These are phyloP conservation scores for Perizoma affinitatum DNA, from an alignment of 2,888 invertebrate species.

Conservation along the genomic window DNA sequence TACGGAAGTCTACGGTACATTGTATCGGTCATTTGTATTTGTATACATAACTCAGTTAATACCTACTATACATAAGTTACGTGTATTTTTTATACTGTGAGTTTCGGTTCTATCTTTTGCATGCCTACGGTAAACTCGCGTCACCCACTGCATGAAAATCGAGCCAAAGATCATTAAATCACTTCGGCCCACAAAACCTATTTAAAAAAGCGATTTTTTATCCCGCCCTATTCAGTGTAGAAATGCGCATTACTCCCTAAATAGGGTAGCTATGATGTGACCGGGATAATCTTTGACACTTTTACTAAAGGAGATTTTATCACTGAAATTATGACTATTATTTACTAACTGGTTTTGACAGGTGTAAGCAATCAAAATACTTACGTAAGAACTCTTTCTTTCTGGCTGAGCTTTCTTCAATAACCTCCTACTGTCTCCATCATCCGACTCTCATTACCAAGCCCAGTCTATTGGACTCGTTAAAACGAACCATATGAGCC, in stretches of 20 bases:
- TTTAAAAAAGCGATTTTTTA: conserved; percentile 80
- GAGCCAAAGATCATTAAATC: conserved; percentile 75
- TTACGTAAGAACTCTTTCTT: too few relatives aligned
- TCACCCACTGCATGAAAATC: conserved; percentile 72
- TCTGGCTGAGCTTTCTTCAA: too few relatives aligned
- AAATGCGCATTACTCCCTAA: conserved; percentile 41
- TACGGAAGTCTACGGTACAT: too few relatives aligned
- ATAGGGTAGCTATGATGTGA: conserved; percentile 27
- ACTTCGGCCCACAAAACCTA: conserved; percentile 75
- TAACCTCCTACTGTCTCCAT: too few relatives aligned
- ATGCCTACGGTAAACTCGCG: conserved; percentile 53
- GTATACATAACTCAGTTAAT: too few relatives aligned
- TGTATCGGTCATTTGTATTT: too few relatives aligned
- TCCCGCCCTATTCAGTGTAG: conserved; percentile 53
- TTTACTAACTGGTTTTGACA: too few relatives aligned
- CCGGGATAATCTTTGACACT: conserved; percentile 14
- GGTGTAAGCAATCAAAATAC: too few relatives aligned
- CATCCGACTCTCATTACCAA: too few relatives aligned
- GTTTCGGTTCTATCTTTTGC: conserved; percentile 17
- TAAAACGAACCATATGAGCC: too few relatives aligned
- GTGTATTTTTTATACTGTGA: not conserved
- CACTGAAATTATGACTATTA: not conserved
- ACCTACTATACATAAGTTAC: too few relatives aligned
- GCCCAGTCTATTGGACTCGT: too few relatives aligned
- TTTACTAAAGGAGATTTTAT: not conserved